A percentile compares a stretch with the other conserved stretches of the same genome.
phyloP scores from a whole-genome alignment of 2,797 vertebrate species.

The Notolabrus celidotus region DNA sequence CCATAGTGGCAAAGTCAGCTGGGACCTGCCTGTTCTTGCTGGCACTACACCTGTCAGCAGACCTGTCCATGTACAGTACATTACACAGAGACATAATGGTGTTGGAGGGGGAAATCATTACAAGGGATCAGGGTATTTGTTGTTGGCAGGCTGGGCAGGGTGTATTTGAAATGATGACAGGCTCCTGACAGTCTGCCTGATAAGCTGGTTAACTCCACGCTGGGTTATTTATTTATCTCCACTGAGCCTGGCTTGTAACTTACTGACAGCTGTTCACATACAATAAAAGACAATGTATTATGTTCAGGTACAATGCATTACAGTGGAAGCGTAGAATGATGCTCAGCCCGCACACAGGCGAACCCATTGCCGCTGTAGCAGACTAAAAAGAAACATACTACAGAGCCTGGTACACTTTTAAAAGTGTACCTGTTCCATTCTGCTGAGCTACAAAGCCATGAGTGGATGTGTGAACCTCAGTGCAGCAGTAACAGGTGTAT shows the following conservation, averaged over 20 bases:
- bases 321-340: not conserved
- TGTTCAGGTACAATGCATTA: conserved; percentile 14
- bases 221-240: conserved; percentile 51
- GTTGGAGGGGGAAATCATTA: conserved; percentile 18
- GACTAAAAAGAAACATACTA: not conserved
- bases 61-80: conserved; percentile 31
- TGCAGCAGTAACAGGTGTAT: not conserved
- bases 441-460: not conserved
- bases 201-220: conserved; percentile 34
- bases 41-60: not conserved
- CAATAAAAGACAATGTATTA: conserved; percentile 50
- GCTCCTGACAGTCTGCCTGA: conserved; percentile 59
- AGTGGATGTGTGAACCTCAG: not conserved
- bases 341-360: not conserved
- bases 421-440: conserved; percentile 3
- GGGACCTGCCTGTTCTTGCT: not conserved
- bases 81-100: conserved; percentile 27
- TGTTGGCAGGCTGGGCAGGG: conserved; percentile 25
- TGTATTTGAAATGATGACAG: conserved; percentile 37
- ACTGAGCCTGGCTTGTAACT: conserved; percentile 28
- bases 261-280: conserved; percentile 67
- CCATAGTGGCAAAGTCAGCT: too few species aligned
- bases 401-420: conserved; percentile 2
- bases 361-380: not conserved
- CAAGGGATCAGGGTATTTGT: conserved; percentile 21